Percentiles rank a stretch among this genome's conserved stretches.
phyloP scores from a whole-genome alignment of 2,113 vertebrate genomes.

The Sakesphorus luctuosus region DNA sequence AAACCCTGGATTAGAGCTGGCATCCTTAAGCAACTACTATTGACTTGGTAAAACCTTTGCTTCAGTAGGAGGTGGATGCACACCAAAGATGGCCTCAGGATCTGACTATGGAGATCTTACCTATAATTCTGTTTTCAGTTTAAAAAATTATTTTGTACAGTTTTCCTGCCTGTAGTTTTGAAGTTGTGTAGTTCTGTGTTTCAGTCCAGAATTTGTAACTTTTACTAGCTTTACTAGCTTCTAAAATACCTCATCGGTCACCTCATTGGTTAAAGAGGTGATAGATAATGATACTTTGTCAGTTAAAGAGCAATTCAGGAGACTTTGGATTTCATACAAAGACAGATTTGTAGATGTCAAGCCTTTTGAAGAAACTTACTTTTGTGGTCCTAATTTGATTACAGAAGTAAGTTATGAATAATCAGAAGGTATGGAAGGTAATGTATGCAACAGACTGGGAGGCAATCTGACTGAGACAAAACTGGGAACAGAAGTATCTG shows the following conservation, averaged over 20 bases:
- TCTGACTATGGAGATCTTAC: background rate
- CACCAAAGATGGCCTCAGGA: background rate
- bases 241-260: conserved; percentile 9
- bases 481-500: background rate
- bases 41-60: background rate
- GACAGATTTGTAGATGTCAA: background rate
- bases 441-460: background rate
- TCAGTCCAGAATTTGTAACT: conserved; percentile 3
- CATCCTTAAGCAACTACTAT: background rate
- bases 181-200: background rate
- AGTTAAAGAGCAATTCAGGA: background rate
- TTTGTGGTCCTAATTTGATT: background rate
- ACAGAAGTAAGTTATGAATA: background rate
- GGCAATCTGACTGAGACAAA: background rate
- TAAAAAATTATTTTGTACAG: background rate
- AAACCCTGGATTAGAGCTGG: background rate
- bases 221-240: background rate
- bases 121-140: background rate
- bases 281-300: background rate
- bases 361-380: background rate
- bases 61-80: background rate
- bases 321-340: background rate
- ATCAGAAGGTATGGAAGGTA: background rate
- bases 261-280: background rate
- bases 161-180: background rate